Percentiles rank a stretch among this genome's conserved stretches.
Evolutionary conservation across 2,888 invertebrate species (phyloP).

Genomic region (Hermodice carunculata): DNA sequence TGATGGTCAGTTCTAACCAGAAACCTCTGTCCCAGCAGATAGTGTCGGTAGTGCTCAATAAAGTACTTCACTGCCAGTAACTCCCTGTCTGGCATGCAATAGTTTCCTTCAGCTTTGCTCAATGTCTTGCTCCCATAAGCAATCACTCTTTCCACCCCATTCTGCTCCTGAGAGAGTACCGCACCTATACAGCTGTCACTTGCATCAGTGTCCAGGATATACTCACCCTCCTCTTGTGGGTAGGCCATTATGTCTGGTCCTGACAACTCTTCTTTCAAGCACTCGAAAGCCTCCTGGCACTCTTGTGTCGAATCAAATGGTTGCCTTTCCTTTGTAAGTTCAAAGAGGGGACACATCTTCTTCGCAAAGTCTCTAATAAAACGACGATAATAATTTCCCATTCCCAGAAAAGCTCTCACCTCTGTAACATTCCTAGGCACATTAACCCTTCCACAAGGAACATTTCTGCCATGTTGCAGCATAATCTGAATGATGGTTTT

Average conservation of each 20-base stretch:
- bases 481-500: no score
- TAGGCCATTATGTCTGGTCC: slow-evolving; percentile 22
- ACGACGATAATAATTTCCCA: slow-evolving; percentile 39
- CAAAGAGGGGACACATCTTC: slow-evolving; percentile 27
- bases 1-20: not conserved
- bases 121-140: slow-evolving; percentile 25
- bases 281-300: slow-evolving; percentile 22
- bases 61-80: not conserved
- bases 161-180: slow-evolving; percentile 28
- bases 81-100: not conserved
- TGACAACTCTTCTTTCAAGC: slow-evolving; percentile 18
- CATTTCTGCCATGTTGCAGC: no score
- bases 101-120: slow-evolving; percentile 9
- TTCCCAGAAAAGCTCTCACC: slow-evolving; percentile 39
- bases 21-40: not conserved
- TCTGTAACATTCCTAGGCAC: slow-evolving; percentile 31
- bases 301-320: not conserved
- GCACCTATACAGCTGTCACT: slow-evolving; percentile 27
- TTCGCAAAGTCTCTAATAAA: slow-evolving; percentile 35
- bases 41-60: not conserved
- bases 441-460: no score
- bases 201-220: slow-evolving; percentile 32
- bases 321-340: slow-evolving; percentile 41
- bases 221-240: slow-evolving; percentile 1
- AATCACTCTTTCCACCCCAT: slow-evolving; percentile 25